Evolutionary conservation across 2,113 vertebrate species (phyloP).

Genomic region (Columbina picui): DNA sequence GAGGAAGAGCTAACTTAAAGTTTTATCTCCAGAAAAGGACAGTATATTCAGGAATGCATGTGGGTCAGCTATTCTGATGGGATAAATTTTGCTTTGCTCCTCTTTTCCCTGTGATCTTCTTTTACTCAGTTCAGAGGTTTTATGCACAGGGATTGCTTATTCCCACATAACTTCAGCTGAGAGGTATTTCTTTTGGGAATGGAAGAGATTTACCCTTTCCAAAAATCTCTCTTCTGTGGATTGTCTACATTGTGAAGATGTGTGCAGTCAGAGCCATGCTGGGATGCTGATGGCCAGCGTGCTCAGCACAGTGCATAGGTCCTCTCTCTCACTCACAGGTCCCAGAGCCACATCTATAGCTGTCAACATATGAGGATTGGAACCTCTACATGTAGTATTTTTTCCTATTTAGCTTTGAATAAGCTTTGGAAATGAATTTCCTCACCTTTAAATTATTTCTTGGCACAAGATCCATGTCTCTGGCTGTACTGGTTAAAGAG

Average conservation of each 20-base stretch:
- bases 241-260: background rate
- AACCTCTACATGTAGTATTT: background rate
- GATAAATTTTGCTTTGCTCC: background rate
- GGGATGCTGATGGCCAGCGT: background rate
- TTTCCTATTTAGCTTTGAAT: slow-evolving; percentile 3
- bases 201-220: background rate
- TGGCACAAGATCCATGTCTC: slow-evolving; percentile 47
- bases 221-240: background rate
- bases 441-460: slow-evolving; percentile 35
- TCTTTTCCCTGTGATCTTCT: background rate
- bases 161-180: background rate
- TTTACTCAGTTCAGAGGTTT: background rate
- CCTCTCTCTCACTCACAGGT: background rate
- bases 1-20: background rate
- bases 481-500: slow-evolving; percentile 44
- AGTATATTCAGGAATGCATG: background rate
- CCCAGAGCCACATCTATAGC: background rate
- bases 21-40: background rate
- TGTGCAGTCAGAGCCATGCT: background rate
- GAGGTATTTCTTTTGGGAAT: background rate
- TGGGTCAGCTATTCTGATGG: background rate
- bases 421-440: slow-evolving; percentile 29
- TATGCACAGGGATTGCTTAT: background rate
- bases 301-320: background rate
- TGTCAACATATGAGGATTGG: background rate